A percentile compares a stretch with the other conserved stretches of the same genome.
phyloP scores from a whole-genome alignment of 2,888 invertebrate genomes.

The Brachynemurus nebulosus region DNA sequence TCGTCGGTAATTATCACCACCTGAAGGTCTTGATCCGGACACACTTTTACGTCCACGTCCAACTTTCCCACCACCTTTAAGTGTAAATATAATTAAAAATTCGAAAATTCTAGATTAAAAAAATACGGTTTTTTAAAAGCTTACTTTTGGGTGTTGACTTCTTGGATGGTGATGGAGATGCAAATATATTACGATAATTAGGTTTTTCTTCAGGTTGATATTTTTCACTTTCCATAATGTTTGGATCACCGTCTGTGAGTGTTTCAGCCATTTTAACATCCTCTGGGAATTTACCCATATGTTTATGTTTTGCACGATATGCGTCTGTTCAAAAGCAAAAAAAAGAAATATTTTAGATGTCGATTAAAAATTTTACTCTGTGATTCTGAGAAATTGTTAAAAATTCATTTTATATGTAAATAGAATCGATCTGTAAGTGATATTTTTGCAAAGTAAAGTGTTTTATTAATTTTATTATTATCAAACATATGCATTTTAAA shows the following conservation, averaged over 20 bases:
- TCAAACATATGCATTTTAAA: too few species aligned
- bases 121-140: not conserved
- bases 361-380: too few species aligned
- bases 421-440: too few species aligned
- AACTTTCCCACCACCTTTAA: not conserved
- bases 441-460: too few species aligned
- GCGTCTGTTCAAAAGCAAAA: constrained; percentile 45
- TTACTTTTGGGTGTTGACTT: not conserved
- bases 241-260: constrained; percentile 52
- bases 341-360: too few species aligned
- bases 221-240: constrained; percentile 48
- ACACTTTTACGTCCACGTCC: not conserved
- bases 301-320: constrained; percentile 46
- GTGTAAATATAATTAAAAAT: not conserved
- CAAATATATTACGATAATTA: constrained; percentile 38
- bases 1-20: not conserved
- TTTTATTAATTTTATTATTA: too few species aligned
- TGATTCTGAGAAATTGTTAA: too few species aligned
- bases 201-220: constrained; percentile 37
- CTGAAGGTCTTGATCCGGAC: not conserved
- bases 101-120: not conserved
- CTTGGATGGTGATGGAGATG: constrained; percentile 24
- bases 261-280: constrained; percentile 64
- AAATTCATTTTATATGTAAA: too few species aligned
- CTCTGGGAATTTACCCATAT: constrained; percentile 66